phyloP scores from a whole-genome alignment of 2,888 invertebrate species.

The Hybos culiciformis region DNA sequence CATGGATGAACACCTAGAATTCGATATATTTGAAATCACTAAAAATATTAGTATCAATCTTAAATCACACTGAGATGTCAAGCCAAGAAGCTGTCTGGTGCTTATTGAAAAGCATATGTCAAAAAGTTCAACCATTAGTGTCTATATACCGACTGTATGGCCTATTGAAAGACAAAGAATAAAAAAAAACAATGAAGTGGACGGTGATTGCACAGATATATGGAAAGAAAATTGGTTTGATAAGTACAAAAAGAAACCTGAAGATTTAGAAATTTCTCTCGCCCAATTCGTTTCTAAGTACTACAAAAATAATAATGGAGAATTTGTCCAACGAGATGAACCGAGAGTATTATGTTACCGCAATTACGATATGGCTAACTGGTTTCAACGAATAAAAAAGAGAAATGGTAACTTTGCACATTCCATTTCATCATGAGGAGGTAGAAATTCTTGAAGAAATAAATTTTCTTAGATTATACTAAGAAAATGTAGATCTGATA shows the following conservation, averaged over 20 bases:
- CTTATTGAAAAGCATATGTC: constrained; percentile 35
- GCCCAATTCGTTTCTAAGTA: constrained; percentile 24
- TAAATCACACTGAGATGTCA: constrained; percentile 26
- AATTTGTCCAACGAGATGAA: constrained; percentile 12
- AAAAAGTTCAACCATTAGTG: constrained; percentile 20
- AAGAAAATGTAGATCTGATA: constrained; percentile 14
- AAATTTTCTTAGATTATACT: constrained; percentile 13
- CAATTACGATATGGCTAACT: constrained; percentile 25
- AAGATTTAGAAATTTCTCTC: constrained; percentile 19
- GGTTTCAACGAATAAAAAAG: constrained; percentile 23
- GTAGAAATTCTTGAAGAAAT: constrained; percentile 13
- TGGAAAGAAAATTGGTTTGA: constrained; percentile 27
- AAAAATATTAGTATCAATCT: constrained; percentile 20
- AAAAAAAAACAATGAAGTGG: constrained; percentile 23
- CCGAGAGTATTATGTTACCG: constrained; percentile 24
- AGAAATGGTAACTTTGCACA: constrained; percentile 20
- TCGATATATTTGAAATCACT: constrained; percentile 5
- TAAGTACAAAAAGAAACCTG: constrained; percentile 24
- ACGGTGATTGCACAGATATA: constrained; percentile 20
- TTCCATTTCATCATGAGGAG: constrained; percentile 19
- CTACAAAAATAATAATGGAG: constrained; percentile 9
- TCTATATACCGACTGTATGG: constrained; percentile 29
- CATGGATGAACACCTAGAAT: no score
- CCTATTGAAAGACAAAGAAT: constrained; percentile 28
- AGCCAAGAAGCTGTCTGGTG: constrained; percentile 30